Evolutionary conservation across 2,113 vertebrate genomes (phyloP).

Genomic region (Oxygymnocypris stewartii): DNA sequence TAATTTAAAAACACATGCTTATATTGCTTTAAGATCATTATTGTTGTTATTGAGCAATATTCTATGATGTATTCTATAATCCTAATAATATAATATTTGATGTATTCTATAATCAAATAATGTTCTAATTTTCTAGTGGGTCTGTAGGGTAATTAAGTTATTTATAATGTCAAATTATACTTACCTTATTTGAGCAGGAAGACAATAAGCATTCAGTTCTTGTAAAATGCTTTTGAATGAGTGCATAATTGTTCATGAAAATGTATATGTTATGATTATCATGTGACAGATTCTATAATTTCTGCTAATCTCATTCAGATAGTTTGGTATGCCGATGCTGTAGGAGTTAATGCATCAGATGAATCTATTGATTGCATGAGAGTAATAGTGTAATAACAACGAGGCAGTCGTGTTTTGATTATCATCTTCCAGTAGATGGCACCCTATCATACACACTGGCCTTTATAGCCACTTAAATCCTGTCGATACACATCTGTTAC

Average conservation of each 20-base stretch:
- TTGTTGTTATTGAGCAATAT: neutral
- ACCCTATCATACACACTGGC: neutral
- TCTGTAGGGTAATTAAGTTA: neutral
- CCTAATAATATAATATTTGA: no score
- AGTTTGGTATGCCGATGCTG: neutral
- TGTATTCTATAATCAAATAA: neutral
- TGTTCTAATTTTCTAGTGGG: neutral
- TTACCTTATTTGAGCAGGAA: neutral
- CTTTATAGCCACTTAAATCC: neutral
- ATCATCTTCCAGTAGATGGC: neutral
- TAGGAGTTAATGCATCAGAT: neutral
- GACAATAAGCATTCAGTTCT: neutral
- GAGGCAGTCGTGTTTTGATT: neutral
- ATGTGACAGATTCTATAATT: neutral
- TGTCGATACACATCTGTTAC: neutral
- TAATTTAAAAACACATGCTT: no score
- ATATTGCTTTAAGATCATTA: neutral
- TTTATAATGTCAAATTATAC: neutral
- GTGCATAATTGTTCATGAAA: neutral
- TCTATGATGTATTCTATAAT: neutral
- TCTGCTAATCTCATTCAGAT: neutral
- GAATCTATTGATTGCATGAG: neutral
- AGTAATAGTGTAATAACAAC: neutral
- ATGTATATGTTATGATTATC: neutral
- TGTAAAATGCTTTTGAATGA: neutral